Conservation (phyloP, 1,140 invertebrate species). For the Penaeus chinensis region DNA sequence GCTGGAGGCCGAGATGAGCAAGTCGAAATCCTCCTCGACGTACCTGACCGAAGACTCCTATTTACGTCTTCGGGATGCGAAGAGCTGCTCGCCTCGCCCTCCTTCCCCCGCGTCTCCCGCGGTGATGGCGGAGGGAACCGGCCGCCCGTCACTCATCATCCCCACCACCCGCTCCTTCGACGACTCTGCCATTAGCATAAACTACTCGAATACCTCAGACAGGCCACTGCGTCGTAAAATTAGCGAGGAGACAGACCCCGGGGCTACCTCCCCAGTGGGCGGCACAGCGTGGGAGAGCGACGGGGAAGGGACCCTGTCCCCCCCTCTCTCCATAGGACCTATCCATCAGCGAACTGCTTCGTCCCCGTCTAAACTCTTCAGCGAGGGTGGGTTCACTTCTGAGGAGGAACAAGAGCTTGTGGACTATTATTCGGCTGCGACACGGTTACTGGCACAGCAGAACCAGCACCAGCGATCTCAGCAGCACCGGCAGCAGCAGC, state of each 20-base stretch:
- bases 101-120: constrained; percentile 59
- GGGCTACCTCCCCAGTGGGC: constrained; percentile 63
- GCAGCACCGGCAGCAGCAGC: constrained; percentile 1
- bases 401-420: constrained; percentile 63
- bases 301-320: constrained; percentile 53
- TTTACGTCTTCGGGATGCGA: constrained; percentile 69
- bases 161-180: constrained; percentile 65
- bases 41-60: constrained; percentile 58
- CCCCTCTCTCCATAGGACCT: constrained; percentile 49
- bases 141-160: constrained; percentile 58
- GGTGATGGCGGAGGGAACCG: constrained; percentile 63
- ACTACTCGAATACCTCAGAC: constrained; percentile 41
- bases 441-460: constrained; percentile 15
- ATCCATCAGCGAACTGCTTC: constrained; percentile 81
- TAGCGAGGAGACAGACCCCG: constrained; percentile 64
- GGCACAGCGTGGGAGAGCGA: constrained; percentile 67
- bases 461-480: constrained; percentile 17
- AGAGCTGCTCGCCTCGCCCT: constrained; percentile 64
- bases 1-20: constrained; percentile 85
- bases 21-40: constrained; percentile 70
- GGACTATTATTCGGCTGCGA: constrained; percentile 47
- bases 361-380: constrained; percentile 78
- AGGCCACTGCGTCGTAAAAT: constrained; percentile 24
- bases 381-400: constrained; percentile 62
- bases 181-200: constrained; percentile 57